A percentile compares a stretch with the other conserved stretches of the same genome.
phyloP scores from a whole-genome alignment of 2,888 invertebrate species.

The Tenthredo distinguenda region DNA sequence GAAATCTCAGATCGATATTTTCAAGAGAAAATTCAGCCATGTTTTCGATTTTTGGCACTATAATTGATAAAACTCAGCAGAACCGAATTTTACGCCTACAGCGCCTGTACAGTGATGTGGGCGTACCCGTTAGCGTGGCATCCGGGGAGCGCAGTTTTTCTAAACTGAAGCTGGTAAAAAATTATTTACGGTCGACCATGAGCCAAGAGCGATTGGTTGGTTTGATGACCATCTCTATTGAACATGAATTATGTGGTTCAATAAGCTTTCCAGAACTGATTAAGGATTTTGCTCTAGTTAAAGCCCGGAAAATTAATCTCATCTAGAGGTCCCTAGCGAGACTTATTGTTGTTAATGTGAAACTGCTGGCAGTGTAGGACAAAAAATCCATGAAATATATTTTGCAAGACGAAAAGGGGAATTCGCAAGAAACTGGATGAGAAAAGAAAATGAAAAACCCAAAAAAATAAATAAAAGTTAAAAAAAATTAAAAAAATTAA shows the following conservation, averaged over 20 bases:
- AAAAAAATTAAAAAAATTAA: not conserved
- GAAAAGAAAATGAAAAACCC: conserved; percentile 24
- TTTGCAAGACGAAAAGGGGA: conserved; percentile 31
- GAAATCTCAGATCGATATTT: conserved; percentile 11
- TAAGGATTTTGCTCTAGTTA: conserved; percentile 63
- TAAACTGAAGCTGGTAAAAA: conserved; percentile 57
- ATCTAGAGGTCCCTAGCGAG: conserved; percentile 18
- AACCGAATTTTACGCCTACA: conserved; percentile 11
- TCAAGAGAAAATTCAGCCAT: conserved; percentile 19
- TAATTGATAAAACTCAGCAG: conserved; percentile 11
- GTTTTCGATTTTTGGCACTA: conserved; percentile 10
- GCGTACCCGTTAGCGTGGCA: conserved; percentile 57
- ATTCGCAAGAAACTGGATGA: conserved; percentile 2
- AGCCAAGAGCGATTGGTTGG: conserved; percentile 55
- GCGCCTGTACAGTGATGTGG: conserved; percentile 8
- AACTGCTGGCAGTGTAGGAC: conserved; percentile 23
- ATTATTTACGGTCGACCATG: conserved; percentile 56
- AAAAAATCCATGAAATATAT: conserved; percentile 30
- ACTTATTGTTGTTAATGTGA: conserved; percentile 22
- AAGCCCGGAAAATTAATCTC: conserved; percentile 62
- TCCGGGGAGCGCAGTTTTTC: conserved; percentile 56
- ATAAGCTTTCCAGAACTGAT: conserved; percentile 62
- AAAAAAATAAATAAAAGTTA: not conserved
- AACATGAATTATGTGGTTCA: conserved; percentile 65
- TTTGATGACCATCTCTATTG: conserved; percentile 62